These are phyloP conservation scores for Dermatophagoides farinae DNA, from an alignment of 1,140 invertebrate species.

Conservation along the genomic window DNA sequence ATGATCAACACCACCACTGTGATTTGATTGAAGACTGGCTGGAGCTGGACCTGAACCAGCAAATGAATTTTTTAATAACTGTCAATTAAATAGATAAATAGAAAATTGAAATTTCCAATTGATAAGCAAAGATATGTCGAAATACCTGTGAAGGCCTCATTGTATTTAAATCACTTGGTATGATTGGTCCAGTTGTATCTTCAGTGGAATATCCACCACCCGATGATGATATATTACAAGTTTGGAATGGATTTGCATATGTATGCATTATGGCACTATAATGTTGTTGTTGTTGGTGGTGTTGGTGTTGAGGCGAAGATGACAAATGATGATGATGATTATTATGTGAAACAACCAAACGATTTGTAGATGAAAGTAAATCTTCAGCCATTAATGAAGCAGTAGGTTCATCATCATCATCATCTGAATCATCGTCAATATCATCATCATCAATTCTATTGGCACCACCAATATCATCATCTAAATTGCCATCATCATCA, in stretches of 20 bases:
- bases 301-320: not conserved
- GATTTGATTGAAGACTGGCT: not conserved
- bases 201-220: not conserved
- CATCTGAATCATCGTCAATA: no score
- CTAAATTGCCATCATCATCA: no score
- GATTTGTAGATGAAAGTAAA: not conserved
- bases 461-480: no score
- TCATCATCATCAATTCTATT: no score
- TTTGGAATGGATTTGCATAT: constrained; percentile 7
- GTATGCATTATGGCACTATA: constrained; percentile 1
- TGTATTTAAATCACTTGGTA: not conserved
- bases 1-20: not conserved
- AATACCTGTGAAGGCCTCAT: constrained; percentile 2
- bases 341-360: not conserved
- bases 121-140: not conserved
- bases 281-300: not conserved
- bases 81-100: not conserved
- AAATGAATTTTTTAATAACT: constrained; percentile 3
- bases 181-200: constrained; percentile 4
- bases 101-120: not conserved
- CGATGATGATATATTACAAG: not conserved
- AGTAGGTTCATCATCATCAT: no score
- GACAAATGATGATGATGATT: not conserved
- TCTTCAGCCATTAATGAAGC: no score
- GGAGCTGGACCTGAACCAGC: not conserved